Base-by-base conservation (phyloP, 92 coral and sea anemone genomes). In the Ricordea florida region DNA sequence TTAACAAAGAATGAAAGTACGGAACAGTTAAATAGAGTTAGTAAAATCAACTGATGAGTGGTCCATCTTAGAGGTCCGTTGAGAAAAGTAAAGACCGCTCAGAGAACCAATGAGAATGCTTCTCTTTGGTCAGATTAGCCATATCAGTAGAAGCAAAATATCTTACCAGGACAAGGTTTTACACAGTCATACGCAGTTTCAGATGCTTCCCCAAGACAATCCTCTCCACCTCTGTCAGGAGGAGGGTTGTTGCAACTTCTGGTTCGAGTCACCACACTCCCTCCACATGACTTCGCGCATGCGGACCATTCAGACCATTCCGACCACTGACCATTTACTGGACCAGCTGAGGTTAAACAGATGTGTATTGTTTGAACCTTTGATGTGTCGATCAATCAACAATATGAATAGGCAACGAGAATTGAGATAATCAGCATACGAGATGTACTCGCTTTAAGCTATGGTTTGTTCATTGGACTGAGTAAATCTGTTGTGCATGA, bases 271-370 rank as follows among this genome's bases (percentile, higher is more conserved):
- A 90, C 87, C 43, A 69, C 67, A 43, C 89, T 77, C 42, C 91
- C 96, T 30, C 91, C 96, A 66, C 96, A 90, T 1, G 91, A 74
- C 78, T 85, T 63, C 18, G 85, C 81, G 76, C 96, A 90, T 50
- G 85, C 72, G 9, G 85, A 62, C 96, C 96, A 90, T 0, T 74
- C 71, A 1, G 96, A 69, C 96, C 96, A 90, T 18, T 70, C 33
- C 10, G 96, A 85, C 96, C 96, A 90, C 66, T 83, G 77, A 33
- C 96, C 96, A 29, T 90, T 86, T 13, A 79, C 66, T 8, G 96
- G 96, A 21, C 87, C 84, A 43, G 85, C 96, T 90, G 13, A 25
- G 15, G 2, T 4, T 22, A 45, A 14, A 17, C 11, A 27, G 33
- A 29, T 3, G 17, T 6, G 23, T 13, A 60, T 57, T 60, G 11